Conservation (phyloP, 2,113 vertebrate species). For the Tretioscincus oriximinensis region DNA sequence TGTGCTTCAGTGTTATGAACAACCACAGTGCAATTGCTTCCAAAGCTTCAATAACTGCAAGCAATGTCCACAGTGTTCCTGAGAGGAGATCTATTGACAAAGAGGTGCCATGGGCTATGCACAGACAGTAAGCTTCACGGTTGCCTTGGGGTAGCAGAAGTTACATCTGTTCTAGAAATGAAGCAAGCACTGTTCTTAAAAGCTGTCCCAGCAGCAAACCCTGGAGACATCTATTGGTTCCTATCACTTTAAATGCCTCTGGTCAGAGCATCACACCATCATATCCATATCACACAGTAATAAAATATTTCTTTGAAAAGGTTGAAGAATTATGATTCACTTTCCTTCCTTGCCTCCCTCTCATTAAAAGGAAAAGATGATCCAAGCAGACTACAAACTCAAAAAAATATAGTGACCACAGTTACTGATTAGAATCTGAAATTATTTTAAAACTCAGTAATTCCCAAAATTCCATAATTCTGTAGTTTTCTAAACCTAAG, state of each 20-base stretch:
- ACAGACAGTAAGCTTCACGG: background rate
- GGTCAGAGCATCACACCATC: slow-evolving; percentile 29
- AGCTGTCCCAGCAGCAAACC: background rate
- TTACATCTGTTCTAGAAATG: slow-evolving; percentile 16
- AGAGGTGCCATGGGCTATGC: background rate
- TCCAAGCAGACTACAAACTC: background rate
- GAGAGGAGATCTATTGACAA: background rate
- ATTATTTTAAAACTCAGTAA: background rate
- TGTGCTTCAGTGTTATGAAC: background rate
- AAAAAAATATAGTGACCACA: too few relatives aligned
- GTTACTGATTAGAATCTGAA: background rate
- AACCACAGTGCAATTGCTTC: slow-evolving; percentile 2
- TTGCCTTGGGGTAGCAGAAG: slow-evolving; percentile 9
- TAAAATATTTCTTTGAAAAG: slow-evolving; percentile 26
- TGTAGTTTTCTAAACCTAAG: too few relatives aligned
- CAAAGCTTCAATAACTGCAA: background rate
- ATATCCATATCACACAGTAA: slow-evolving; percentile 26
- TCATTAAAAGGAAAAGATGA: background rate
- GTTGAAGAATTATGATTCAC: background rate
- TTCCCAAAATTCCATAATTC: too few relatives aligned
- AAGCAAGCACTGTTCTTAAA: slow-evolving; percentile 13
- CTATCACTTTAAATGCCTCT: slow-evolving; percentile 29
- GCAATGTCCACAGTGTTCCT: background rate
- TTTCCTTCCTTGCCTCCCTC: background rate
- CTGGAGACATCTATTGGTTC: slow-evolving; percentile 20